A percentile compares a stretch with the other conserved stretches of the same genome.
phyloP scores from a whole-genome alignment of 1,140 invertebrate genomes.

The Drosophila saltans region DNA sequence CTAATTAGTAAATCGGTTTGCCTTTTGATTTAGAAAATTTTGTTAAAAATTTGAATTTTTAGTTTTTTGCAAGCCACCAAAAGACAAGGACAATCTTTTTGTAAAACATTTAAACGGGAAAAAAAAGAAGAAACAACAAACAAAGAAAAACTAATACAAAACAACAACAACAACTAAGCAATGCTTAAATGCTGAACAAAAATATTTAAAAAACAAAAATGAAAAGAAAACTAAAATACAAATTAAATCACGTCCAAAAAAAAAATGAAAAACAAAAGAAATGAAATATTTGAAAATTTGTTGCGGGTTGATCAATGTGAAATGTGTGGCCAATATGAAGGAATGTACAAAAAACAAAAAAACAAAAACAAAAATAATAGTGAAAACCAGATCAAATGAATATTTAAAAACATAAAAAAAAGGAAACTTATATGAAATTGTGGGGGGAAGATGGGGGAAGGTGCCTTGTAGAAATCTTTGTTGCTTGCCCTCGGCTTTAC shows the following conservation, averaged over 20 bases:
- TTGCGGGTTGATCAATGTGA: constrained; percentile 32
- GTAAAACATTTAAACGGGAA: constrained; percentile 60
- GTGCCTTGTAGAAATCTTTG: constrained; percentile 47
- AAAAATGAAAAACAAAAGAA: constrained; percentile 18
- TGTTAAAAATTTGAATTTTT: constrained; percentile 27
- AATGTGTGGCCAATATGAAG: constrained; percentile 55
- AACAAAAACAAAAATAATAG: constrained; percentile 15
- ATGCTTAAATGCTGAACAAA: constrained; percentile 42
- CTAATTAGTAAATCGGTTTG: not conserved
- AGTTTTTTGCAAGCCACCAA: constrained; percentile 35
- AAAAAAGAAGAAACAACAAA: constrained; percentile 12
- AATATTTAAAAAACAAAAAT: not conserved
- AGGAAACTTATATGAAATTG: not conserved
- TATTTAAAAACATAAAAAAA: constrained; percentile 19
- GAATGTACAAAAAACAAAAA: constrained; percentile 53
- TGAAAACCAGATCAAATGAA: constrained; percentile 24
- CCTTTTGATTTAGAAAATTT: constrained; percentile 4
- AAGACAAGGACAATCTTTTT: constrained; percentile 75
- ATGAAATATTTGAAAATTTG: constrained; percentile 22
- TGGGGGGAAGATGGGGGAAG: constrained; percentile 20
- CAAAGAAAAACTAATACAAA: not conserved
- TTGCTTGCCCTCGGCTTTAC: constrained; percentile 47
- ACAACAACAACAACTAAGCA: constrained; percentile 19
- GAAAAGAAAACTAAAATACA: constrained; percentile 28
- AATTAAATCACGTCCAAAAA: constrained; percentile 46